A percentile compares a stretch with the other conserved stretches of the same genome.
Conservation (phyloP, 2,797 vertebrate species). For the Lacerta bilineata region DNA sequence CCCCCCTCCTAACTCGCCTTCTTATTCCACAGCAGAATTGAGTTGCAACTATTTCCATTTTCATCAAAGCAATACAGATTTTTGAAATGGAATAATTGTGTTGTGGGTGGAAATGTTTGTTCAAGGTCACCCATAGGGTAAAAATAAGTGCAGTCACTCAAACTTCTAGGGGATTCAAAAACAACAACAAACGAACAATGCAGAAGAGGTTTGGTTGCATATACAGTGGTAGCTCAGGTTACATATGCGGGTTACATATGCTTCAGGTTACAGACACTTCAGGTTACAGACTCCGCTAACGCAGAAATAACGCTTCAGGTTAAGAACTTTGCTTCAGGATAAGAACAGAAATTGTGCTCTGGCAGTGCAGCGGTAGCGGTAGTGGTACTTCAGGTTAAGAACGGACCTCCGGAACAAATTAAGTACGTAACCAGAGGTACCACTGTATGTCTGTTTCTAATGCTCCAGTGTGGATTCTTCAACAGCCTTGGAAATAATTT, state of each 20-base stretch:
- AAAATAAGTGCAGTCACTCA: conserved; percentile 53
- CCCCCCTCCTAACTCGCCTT: conserved; percentile 17
- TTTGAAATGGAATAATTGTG: conserved; percentile 64
- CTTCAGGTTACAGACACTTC: no score
- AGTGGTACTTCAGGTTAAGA: no score
- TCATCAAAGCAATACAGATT: conserved; percentile 56
- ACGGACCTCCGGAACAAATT: no score
- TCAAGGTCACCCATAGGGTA: conserved; percentile 56
- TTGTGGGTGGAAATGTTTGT: conserved; percentile 41
- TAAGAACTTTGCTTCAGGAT: no score
- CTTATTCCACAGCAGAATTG: conserved; percentile 66
- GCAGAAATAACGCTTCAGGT: no score
- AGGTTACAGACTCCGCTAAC: no score
- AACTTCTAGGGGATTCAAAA: conserved; percentile 18
- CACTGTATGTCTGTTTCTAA: not conserved
- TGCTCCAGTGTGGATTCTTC: not conserved
- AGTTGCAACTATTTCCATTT: conserved; percentile 69
- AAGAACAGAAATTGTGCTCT: no score
- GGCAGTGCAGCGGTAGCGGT: no score
- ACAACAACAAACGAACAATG: not conserved
- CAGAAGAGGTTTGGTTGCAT: not conserved
- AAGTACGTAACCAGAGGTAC: no score
- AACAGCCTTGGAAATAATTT: not conserved
- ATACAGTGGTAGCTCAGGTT: no score
- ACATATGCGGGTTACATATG: no score